These are phyloP conservation scores for Teleogryllus occipitalis DNA, from an alignment of 1,140 invertebrate genomes.

Conservation along the genomic window DNA sequence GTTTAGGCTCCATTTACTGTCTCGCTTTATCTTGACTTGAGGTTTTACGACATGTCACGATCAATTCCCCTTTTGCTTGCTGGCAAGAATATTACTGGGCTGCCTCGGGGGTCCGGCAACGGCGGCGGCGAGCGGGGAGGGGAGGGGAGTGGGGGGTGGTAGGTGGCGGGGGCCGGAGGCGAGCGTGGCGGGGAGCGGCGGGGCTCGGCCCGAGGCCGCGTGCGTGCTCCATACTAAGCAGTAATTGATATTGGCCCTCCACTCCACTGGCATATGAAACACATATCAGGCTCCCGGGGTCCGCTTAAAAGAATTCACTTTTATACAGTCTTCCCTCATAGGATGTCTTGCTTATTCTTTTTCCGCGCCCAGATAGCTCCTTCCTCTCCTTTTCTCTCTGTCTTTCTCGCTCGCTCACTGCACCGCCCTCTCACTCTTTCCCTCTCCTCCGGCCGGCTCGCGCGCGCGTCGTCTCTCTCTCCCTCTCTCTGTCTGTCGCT, in stretches of 20 bases:
- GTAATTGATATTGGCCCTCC: constrained; percentile 15
- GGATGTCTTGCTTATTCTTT: constrained; percentile 9
- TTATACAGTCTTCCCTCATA: neutral
- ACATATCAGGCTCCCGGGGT: neutral
- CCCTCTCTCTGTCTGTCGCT: neutral
- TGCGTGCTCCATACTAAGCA: constrained; percentile 15
- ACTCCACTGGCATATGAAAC: constrained; percentile 8
- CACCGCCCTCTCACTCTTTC: neutral
- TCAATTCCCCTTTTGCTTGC: neutral
- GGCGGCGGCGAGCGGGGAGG: neutral
- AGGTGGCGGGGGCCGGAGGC: too few relatives aligned
- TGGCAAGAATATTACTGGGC: neutral
- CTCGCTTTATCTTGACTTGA: neutral
- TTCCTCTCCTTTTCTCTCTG: neutral
- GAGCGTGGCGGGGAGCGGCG: neutral
- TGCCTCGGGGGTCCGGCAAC: neutral
- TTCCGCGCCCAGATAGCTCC: neutral
- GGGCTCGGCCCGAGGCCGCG: neutral
- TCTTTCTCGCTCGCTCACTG: neutral
- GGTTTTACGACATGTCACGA: neutral
- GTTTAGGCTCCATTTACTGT: constrained; percentile 3
- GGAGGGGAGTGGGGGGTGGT: neutral
- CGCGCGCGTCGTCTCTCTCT: neutral
- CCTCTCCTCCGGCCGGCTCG: neutral
- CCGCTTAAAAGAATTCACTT: constrained; percentile 13